phyloP scores from a whole-genome alignment of 2,797 vertebrate species.

The Malurus leucopterus region DNA sequence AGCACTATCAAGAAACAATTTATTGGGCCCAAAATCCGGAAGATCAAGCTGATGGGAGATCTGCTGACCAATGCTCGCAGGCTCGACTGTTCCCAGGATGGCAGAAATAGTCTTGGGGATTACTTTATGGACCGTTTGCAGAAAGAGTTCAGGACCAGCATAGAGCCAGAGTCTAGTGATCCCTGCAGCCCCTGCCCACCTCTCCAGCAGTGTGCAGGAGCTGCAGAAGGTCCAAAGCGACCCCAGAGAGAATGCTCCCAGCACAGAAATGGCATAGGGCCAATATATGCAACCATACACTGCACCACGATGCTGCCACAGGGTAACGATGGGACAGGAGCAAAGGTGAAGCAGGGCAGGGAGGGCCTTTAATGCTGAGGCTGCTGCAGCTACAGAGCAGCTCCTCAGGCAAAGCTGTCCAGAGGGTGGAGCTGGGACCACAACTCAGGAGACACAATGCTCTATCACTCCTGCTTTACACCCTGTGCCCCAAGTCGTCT shows the following conservation, averaged over 20 bases:
- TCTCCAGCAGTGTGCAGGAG: slow-evolving; percentile 26
- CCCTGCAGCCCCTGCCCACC: not conserved
- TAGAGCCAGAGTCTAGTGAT: slow-evolving; percentile 10
- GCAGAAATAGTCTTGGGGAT: slow-evolving; percentile 70
- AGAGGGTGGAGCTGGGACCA: not conserved
- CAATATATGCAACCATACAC: slow-evolving; percentile 32
- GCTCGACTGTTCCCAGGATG: slow-evolving; percentile 63
- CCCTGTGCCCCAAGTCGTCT: not conserved
- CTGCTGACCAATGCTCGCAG: slow-evolving; percentile 71
- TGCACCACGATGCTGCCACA: not conserved
- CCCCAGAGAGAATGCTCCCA: slow-evolving; percentile 20
- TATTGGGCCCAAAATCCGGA: slow-evolving; percentile 64
- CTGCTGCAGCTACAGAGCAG: not conserved
- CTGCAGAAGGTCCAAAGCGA: not conserved
- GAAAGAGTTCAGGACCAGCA: slow-evolving; percentile 57
- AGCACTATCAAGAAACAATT: slow-evolving; percentile 72
- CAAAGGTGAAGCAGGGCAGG: slow-evolving; percentile 21
- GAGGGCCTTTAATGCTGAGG: slow-evolving; percentile 9
- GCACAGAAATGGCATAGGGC: slow-evolving; percentile 32
- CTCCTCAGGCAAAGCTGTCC: not conserved
- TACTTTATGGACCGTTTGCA: slow-evolving; percentile 75
- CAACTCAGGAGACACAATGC: not conserved
- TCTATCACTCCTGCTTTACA: not conserved
- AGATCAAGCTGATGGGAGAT: slow-evolving; percentile 72
- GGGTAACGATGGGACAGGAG: not conserved